Evolutionary conservation across 2,113 vertebrate species (phyloP).

Genomic region (Puntigrus tetrazona): DNA sequence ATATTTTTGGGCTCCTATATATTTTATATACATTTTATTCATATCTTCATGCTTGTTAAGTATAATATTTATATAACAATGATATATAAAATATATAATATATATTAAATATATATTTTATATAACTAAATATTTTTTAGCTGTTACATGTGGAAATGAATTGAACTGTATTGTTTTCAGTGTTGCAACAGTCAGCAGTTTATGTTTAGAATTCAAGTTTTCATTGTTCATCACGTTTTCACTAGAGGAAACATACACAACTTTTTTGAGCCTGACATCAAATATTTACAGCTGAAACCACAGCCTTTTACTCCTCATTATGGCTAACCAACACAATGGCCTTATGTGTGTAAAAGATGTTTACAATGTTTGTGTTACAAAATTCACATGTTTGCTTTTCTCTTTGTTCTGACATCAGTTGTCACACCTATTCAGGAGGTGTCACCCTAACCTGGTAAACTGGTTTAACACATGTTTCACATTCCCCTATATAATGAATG

Average conservation of each 20-base stretch:
- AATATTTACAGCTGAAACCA: neutral
- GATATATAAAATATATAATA: no score
- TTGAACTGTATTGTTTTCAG: neutral
- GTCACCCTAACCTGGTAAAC: constrained; percentile 66
- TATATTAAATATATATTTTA: no score
- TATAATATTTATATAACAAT: no score
- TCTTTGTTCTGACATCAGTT: constrained; percentile 4
- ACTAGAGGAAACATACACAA: neutral
- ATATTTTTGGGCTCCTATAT: neutral
- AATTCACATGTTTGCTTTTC: neutral
- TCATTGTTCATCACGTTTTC: neutral
- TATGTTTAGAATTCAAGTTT: neutral
- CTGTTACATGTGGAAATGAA: neutral
- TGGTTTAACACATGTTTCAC: constrained; percentile 73
- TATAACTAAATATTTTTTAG: neutral
- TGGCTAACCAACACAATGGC: neutral
- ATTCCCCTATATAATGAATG: constrained; percentile 62
- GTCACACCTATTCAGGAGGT: constrained; percentile 9
- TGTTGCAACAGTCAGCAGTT: neutral
- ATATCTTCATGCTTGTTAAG: neutral
- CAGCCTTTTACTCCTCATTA: neutral
- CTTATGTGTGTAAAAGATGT: neutral
- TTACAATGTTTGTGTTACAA: neutral
- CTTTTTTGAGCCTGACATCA: constrained; percentile 26
- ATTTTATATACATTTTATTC: neutral